phyloP scores from a whole-genome alignment of 2,888 invertebrate species.

The Drosophila pseudotalamancana region DNA sequence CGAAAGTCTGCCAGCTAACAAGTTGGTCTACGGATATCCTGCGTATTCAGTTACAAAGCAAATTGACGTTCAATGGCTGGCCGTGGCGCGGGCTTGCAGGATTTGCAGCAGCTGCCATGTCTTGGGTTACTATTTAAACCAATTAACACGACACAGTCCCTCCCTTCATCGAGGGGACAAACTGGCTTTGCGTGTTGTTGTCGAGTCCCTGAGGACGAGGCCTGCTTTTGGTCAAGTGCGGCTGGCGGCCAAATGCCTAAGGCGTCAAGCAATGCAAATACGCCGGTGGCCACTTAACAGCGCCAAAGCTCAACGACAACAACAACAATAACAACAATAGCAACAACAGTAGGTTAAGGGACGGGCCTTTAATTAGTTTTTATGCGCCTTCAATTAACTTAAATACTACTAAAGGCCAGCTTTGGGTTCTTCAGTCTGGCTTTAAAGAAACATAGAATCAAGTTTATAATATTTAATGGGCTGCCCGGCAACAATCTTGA shows the following conservation, averaged over 20 bases:
- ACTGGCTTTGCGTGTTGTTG: slow-evolving; percentile 41
- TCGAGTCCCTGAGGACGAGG: slow-evolving; percentile 38
- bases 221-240: slow-evolving; percentile 34
- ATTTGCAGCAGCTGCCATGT: slow-evolving; percentile 57
- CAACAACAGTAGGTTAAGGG: no score
- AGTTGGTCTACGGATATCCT: background rate
- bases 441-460: background rate
- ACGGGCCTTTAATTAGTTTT: slow-evolving; percentile 49
- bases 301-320: slow-evolving; percentile 23
- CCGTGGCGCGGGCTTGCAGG: slow-evolving; percentile 34
- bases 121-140: slow-evolving; percentile 75
- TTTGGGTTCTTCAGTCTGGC: slow-evolving; percentile 24
- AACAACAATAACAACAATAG: background rate
- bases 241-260: slow-evolving; percentile 33
- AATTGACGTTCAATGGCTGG: slow-evolving; percentile 67
- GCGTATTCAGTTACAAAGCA: slow-evolving; percentile 70
- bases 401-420: slow-evolving; percentile 34
- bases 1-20: slow-evolving; percentile 19
- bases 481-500: background rate
- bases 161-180: background rate
- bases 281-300: slow-evolving; percentile 62
- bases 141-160: slow-evolving; percentile 63
- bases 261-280: slow-evolving; percentile 64
- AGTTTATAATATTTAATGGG: background rate
- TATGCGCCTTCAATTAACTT: slow-evolving; percentile 42